phyloP scores from a whole-genome alignment of 1,140 invertebrate species.

The Aphis gossypii region DNA sequence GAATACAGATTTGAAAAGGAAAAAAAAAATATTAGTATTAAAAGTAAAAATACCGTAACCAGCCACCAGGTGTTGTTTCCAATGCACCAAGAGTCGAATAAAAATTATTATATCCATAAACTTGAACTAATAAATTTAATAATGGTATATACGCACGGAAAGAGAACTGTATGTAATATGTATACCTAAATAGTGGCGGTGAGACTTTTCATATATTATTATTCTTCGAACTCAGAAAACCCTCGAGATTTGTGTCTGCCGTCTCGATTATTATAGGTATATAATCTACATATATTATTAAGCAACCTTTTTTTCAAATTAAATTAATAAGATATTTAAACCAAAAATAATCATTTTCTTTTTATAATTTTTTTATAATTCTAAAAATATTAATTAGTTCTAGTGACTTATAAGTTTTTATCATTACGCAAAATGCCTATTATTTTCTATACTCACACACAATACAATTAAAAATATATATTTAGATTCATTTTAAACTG shows the following conservation, averaged over 20 bases:
- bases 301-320: too few species aligned
- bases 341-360: too few species aligned
- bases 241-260: not conserved
- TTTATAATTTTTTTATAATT: too few species aligned
- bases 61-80: not conserved
- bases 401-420: too few species aligned
- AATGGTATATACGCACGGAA: not conserved
- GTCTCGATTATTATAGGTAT: not conserved
- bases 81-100: not conserved
- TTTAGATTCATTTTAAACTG: too few species aligned
- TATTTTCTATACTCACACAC: too few species aligned
- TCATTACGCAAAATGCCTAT: too few species aligned
- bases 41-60: not conserved
- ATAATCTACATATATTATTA: too few species aligned
- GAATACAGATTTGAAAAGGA: not conserved
- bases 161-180: not conserved
- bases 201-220: not conserved
- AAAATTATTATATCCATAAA: not conserved
- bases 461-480: too few species aligned
- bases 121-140: not conserved
- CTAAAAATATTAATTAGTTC: too few species aligned
- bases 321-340: too few species aligned
- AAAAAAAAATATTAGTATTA: not conserved
- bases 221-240: conserved; percentile 27
- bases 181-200: not conserved